Conservation (phyloP, 1,140 invertebrate genomes). For the Heliconius melpomene region DNA sequence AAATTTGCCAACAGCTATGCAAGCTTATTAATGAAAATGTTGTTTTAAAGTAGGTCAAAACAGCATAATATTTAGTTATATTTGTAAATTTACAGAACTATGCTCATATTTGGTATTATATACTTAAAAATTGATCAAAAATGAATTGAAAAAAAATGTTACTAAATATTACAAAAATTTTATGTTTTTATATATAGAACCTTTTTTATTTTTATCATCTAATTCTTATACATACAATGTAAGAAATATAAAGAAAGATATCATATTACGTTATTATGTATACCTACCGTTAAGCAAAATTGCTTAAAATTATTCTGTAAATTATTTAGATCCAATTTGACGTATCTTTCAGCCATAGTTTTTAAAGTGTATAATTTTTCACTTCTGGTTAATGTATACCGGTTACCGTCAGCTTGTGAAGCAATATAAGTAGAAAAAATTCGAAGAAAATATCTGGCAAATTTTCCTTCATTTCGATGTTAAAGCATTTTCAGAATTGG, state of each 20-base stretch:
- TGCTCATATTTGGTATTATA: neutral
- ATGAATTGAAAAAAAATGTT: neutral
- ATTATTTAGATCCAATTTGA: neutral
- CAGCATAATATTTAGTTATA: neutral
- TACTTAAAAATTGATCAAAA: neutral
- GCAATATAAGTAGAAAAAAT: neutral
- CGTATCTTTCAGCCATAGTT: constrained; percentile 4
- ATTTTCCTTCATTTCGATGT: neutral
- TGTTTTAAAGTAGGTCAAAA: constrained; percentile 13
- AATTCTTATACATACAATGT: no score
- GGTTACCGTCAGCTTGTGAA: constrained; percentile 1
- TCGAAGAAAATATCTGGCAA: neutral
- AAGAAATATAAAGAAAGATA: no score
- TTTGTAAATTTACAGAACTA: neutral
- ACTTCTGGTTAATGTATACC: neutral
- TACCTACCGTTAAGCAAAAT: neutral
- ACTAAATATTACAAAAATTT: no score
- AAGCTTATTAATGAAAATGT: constrained; percentile 6
- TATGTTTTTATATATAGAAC: no score
- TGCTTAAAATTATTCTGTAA: neutral
- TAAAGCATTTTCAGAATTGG: neutral
- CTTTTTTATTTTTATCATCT: no score
- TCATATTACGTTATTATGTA: no score
- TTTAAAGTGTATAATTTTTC: neutral
- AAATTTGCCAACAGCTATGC: constrained; percentile 11